Base-by-base conservation (phyloP, 2,797 vertebrate genomes). In the Spondyliosoma cantharus region DNA sequence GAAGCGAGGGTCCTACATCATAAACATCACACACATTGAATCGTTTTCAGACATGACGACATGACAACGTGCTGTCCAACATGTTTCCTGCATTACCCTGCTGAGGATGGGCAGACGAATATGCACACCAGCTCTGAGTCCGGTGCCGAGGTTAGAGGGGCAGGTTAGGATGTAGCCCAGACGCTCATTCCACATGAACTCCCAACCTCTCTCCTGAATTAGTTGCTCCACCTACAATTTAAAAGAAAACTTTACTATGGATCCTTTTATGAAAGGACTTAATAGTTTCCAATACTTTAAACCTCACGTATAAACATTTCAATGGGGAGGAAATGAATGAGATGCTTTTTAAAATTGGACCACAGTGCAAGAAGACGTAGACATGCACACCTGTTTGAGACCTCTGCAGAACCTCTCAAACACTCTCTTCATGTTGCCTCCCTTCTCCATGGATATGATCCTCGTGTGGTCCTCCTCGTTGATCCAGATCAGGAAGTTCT, bases 381-480 rank as follows among this genome's bases (percentile, higher is more conserved):
- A 65, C 19, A 20, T 27, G 4, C 27, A 32, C 62, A 98, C 97
- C 94, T 98, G 96, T 86, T 96, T 96, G 14, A 98, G 94, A 77
- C 97, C 97, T 75, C 90, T 95, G 86, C 97, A 98, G 94, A 98
- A 98, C 63, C 96, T 94, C 76, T 98, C 97, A 90, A 98, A 98
- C 61, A 98, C 97, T 45, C 96, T 91, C 80, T 97, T 97, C 97
- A 98, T 97, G 83, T 97, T 97, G 81, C 97, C 97, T 54, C 97
- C 96, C 76, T 96, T 98, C 89, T 98, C 97, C 97, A 98, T 98
- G 76, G 97, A 98, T 92, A 98, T 98, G 73, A 98, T 94, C 85
- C 97, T 95, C 17, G 96, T 97, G 89, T 98, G 97, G 87, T 98
- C 97, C 86, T 98, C 97, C 84, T 98, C 97, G 59, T 97, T 98